phyloP scores from a whole-genome alignment of 2,888 invertebrate genomes.

The Hydroisotoma schaefferi region DNA sequence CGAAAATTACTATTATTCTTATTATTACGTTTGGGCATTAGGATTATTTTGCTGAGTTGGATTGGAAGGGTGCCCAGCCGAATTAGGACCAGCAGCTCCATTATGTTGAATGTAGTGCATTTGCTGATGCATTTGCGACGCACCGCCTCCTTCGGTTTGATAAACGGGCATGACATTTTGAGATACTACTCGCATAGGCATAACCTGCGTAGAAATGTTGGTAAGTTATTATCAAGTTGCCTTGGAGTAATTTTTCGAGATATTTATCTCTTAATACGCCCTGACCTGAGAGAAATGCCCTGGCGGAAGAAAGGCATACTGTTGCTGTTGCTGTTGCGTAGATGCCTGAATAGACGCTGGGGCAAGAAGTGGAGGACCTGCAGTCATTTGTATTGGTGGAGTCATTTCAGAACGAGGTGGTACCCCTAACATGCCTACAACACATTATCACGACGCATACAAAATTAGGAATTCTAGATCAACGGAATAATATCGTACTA shows the following conservation, averaged over 20 bases:
- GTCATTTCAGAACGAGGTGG: conserved; percentile 58
- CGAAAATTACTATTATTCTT: neutral
- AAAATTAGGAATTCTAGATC: no score
- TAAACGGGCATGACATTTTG: conserved; percentile 33
- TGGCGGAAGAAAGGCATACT: conserved; percentile 52
- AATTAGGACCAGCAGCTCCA: conserved; percentile 36
- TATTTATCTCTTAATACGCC: no score
- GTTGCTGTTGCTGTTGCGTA: conserved; percentile 53
- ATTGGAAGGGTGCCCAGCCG: conserved; percentile 41
- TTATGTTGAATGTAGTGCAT: conserved; percentile 42
- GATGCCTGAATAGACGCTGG: conserved; percentile 68
- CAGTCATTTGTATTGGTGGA: conserved; percentile 76
- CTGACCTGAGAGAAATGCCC: conserved; percentile 27
- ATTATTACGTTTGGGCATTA: conserved; percentile 13
- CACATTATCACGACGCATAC: no score
- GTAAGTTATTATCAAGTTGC: no score
- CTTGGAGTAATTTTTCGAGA: no score
- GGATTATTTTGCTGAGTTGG: conserved; percentile 36
- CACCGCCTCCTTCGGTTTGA: conserved; percentile 37
- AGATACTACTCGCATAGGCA: neutral
- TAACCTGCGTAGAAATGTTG: neutral
- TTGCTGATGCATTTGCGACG: conserved; percentile 42
- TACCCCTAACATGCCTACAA: conserved; percentile 31
- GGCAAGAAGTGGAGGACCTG: conserved; percentile 79
- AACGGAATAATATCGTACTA: no score